Evolutionary conservation across 2,888 invertebrate genomes (phyloP), one percentile per base, ranked within the genome.

Genomic region (Elysia crispata): DNA sequence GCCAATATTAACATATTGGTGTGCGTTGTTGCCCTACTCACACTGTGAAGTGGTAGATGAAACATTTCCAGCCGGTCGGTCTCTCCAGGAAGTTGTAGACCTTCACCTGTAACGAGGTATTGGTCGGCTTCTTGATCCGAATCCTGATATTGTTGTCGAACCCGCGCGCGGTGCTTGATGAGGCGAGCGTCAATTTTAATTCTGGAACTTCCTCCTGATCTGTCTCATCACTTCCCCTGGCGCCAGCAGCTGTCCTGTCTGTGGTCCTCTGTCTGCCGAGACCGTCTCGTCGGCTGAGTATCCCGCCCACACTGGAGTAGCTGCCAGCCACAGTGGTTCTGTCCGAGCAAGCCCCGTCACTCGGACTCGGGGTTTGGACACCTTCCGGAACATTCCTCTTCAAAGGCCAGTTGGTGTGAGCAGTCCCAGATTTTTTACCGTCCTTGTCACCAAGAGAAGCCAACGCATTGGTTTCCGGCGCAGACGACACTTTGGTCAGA

Each of bases 21-120:
- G n/a, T n/a, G n/a, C n/a, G n/a, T n/a, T n/a, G n/a, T 41, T 41
- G 5, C 11, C 20, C 25, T 93, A 95, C 95, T 95, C 93, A 95
- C 95, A 95, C 95, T 88, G 95, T 94, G 93, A 95, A 95, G 93
- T 96, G 96, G 93, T 96, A 96, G 88, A 95, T 92, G 93, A 96
- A 96, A 92, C 96, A 96, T 87, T 95, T 93, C 96, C 96, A 96
- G 81, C 96, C 96, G 31, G 94, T 95, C 0, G 96, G 96, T 90
- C 96, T 94, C 91, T 96, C 96, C 86, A 96, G 93, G 92, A 96
- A 96, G 90, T 96, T 95, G 92, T 96, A 96, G 80, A 96, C 94
- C 89, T 94, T 93, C 86, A 95, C 95, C 92, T 96, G 95, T 88
- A 95, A 76, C 1, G 90, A 78, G 23, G 77, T 77, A 5, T 79